Evolutionary conservation across 2,888 invertebrate genomes (phyloP).

Genomic region (Choreutis nemorana): DNA sequence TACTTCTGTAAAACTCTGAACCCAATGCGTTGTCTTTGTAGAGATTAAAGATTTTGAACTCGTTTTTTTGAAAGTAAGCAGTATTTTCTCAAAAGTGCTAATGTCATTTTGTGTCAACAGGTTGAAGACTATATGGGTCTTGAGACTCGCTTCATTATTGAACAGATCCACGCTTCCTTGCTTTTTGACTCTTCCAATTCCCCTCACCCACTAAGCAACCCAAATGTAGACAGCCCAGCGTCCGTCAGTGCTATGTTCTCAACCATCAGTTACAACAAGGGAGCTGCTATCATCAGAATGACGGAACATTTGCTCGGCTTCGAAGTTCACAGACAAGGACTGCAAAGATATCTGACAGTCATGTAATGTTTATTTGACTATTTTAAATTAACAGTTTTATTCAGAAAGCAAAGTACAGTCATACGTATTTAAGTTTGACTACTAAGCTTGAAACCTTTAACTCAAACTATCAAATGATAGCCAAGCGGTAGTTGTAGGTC

Average conservation of each 20-base stretch:
- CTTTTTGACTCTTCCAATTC: constrained; percentile 63
- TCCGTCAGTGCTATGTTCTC: constrained; percentile 71
- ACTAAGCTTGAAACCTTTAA: no score
- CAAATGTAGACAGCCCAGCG: constrained; percentile 59
- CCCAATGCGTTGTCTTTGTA: no score
- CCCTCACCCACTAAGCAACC: constrained; percentile 67
- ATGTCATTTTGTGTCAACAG: no score
- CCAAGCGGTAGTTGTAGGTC: no score
- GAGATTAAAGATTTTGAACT: no score
- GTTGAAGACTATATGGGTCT: constrained; percentile 71
- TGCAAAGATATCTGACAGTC: constrained; percentile 59
- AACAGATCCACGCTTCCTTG: constrained; percentile 72
- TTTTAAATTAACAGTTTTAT: no score
- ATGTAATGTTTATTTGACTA: constrained; percentile 42
- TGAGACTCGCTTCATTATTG: constrained; percentile 73
- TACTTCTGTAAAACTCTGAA: no score
- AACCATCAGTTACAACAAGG: constrained; percentile 74
- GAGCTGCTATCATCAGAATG: constrained; percentile 73
- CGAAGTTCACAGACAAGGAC: constrained; percentile 54
- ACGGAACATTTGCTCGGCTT: constrained; percentile 68
- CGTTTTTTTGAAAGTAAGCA: no score
- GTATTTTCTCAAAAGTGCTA: no score
- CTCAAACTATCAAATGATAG: no score
- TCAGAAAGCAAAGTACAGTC: no score
- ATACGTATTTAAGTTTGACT: no score